Conservation (phyloP, 2,888 invertebrate species). For the Bruchidius siliquastri region DNA sequence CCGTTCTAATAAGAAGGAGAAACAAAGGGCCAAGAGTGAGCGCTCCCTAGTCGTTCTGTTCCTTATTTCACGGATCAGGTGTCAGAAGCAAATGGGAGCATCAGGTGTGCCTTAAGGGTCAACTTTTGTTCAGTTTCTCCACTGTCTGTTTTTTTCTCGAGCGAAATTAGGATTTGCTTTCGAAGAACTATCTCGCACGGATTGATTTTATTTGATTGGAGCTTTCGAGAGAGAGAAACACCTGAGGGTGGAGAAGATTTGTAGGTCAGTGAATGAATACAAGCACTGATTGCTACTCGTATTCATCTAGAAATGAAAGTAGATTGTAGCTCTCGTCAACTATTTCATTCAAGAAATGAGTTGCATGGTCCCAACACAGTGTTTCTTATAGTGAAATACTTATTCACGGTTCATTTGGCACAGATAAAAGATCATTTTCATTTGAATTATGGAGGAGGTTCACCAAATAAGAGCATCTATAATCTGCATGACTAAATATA, state of each 20-base stretch:
- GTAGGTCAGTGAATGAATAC: background rate
- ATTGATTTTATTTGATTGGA: background rate
- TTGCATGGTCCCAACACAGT: no score
- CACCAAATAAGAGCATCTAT: no score
- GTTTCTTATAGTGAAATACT: no score
- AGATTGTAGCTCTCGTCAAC: no score
- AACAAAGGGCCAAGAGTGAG: background rate
- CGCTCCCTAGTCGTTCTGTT: background rate
- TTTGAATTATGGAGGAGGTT: no score
- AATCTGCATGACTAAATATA: no score
- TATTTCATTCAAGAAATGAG: no score
- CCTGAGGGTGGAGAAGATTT: background rate
- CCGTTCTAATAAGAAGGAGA: background rate
- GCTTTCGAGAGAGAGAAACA: background rate
- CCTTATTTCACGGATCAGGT: background rate
- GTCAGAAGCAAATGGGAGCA: background rate
- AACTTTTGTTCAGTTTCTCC: background rate
- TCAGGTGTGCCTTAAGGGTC: background rate
- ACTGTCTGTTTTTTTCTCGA: background rate
- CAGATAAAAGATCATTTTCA: no score
- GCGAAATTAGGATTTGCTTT: background rate
- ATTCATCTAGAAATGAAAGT: no score
- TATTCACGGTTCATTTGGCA: no score
- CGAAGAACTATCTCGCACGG: background rate
- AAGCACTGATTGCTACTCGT: no score